A percentile compares a stretch with the other conserved stretches of the same genome.
phyloP scores from a whole-genome alignment of 2,797 vertebrate genomes.

The Cuniculus paca region DNA sequence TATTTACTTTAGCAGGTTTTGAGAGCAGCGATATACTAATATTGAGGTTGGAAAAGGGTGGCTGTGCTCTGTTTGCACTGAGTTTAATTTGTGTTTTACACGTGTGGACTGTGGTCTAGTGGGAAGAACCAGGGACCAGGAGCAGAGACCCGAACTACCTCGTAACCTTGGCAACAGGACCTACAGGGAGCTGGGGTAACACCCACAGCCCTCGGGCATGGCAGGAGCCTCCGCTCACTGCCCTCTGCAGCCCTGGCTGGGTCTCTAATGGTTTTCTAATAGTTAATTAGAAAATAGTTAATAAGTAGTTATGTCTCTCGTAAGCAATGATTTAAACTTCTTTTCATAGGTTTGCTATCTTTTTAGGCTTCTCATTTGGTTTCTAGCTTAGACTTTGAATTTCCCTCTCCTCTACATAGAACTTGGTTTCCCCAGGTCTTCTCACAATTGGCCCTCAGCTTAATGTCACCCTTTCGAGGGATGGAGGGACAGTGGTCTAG shows the following conservation, averaged over 20 bases:
- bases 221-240: background rate
- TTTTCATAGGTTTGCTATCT: background rate
- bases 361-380: background rate
- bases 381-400: background rate
- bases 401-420: background rate
- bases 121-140: background rate
- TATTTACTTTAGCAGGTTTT: constrained; percentile 29
- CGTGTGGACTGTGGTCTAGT: background rate
- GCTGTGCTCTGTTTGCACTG: background rate
- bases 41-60: background rate
- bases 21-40: background rate
- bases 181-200: background rate
- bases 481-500: background rate
- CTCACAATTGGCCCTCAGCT: background rate
- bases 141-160: background rate
- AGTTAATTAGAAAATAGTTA: background rate
- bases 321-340: background rate
- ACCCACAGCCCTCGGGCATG: background rate
- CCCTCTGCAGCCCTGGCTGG: background rate
- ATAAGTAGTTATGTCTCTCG: background rate
- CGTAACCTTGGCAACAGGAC: background rate
- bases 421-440: background rate
- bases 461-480: background rate
- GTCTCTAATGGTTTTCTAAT: background rate
- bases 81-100: background rate